Conservation (phyloP, 1,140 invertebrate genomes). For the Drosophila kikkawai region DNA sequence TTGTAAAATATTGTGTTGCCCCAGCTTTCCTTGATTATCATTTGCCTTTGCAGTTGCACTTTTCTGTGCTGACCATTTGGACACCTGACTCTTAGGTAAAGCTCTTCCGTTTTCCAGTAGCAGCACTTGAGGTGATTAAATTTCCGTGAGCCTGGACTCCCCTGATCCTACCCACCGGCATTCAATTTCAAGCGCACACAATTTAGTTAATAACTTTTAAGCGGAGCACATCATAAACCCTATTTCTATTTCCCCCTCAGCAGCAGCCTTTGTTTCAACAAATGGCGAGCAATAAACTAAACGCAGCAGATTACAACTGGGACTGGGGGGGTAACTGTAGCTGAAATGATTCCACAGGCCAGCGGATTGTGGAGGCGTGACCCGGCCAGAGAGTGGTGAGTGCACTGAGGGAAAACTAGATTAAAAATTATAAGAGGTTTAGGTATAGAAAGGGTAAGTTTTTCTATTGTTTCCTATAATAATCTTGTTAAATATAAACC, state of each 20-base stretch:
- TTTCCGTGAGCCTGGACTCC: constrained; percentile 44
- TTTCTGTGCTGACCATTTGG: constrained; percentile 17
- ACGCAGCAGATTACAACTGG: constrained; percentile 72
- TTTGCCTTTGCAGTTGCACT: constrained; percentile 24
- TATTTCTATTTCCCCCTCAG: not conserved
- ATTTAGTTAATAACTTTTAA: constrained; percentile 79
- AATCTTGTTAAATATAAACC: not conserved
- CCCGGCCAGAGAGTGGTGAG: constrained; percentile 1
- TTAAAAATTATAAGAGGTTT: not conserved
- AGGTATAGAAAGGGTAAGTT: not conserved
- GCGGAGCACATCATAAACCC: constrained; percentile 67
- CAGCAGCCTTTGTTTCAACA: constrained; percentile 62
- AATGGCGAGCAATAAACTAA: constrained; percentile 76
- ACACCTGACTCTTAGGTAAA: constrained; percentile 37
- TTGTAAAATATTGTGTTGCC: constrained; percentile 68
- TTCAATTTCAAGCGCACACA: constrained; percentile 69
- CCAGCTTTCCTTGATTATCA: constrained; percentile 60
- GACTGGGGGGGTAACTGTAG: not conserved
- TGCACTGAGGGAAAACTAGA: not conserved
- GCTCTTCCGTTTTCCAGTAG: constrained; percentile 1
- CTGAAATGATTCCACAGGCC: constrained; percentile 22
- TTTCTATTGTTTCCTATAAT: too few relatives aligned
- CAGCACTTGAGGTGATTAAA: constrained; percentile 66
- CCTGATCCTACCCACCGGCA: constrained; percentile 24
- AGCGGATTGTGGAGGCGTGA: constrained; percentile 19